A percentile compares a stretch with the other conserved stretches of the same genome.
These are phyloP conservation scores for Sylvia borin DNA, from an alignment of 2,797 vertebrate species.

Conservation along the genomic window DNA sequence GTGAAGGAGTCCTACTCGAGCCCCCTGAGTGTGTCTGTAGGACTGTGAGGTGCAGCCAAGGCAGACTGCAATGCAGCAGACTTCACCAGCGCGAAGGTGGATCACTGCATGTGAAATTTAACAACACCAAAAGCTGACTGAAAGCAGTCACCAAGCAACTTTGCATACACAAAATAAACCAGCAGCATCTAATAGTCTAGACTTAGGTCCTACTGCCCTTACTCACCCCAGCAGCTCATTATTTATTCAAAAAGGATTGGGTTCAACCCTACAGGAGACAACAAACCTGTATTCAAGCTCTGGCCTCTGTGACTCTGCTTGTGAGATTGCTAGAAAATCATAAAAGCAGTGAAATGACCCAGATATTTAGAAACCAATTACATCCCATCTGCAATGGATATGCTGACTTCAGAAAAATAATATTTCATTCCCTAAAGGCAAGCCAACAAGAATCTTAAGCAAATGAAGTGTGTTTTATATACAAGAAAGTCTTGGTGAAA, in stretches of 20 bases:
- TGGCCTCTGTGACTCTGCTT: not conserved
- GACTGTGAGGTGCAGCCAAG: not conserved
- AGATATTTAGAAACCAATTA: slow-evolving; percentile 56
- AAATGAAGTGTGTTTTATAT: not conserved
- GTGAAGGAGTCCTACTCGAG: not conserved
- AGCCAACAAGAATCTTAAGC: not conserved
- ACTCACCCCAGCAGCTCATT: not conserved
- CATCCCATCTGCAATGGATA: slow-evolving; percentile 29
- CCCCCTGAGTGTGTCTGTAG: not conserved
- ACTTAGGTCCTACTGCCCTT: not conserved
- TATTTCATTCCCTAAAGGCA: slow-evolving; percentile 19
- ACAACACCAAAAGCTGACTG: not conserved
- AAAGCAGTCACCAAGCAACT: not conserved
- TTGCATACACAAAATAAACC: not conserved
- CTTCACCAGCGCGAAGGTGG: not conserved
- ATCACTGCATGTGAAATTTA: not conserved
- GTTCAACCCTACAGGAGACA: slow-evolving; percentile 11
- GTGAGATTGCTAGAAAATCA: slow-evolving; percentile 9
- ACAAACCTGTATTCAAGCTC: not conserved
- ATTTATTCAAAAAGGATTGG: not conserved
- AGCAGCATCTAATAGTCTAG: not conserved
- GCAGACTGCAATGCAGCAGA: not conserved
- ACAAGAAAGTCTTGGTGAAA: not conserved
- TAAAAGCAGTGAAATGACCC: slow-evolving; percentile 40
- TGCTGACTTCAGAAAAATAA: slow-evolving; percentile 15